These are phyloP conservation scores for Pinna nobilis DNA, from an alignment of 1,140 invertebrate genomes.

Conservation along the genomic window DNA sequence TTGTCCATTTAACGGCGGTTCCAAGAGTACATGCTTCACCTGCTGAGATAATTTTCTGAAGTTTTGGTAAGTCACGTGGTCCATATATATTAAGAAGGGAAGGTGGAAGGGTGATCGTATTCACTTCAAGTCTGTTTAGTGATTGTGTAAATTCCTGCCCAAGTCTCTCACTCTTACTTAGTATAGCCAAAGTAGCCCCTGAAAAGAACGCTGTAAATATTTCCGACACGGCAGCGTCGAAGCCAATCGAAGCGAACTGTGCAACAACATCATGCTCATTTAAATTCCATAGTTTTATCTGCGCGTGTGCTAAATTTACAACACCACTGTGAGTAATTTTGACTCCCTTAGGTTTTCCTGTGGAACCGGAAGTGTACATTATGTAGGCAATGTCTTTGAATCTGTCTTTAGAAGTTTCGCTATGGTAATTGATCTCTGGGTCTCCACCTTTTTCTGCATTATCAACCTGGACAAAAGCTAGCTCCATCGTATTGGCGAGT, in stretches of 20 bases:
- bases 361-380: conserved; percentile 61
- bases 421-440: background rate
- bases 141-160: conserved; percentile 51
- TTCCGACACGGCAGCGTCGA: conserved; percentile 57
- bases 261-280: conserved; percentile 42
- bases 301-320: conserved; percentile 49
- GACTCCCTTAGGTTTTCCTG: conserved; percentile 58
- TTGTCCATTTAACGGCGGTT: conserved; percentile 55
- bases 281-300: conserved; percentile 51
- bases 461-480: background rate
- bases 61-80: conserved; percentile 44
- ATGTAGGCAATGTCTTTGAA: conserved; percentile 52
- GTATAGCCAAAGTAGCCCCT: conserved; percentile 49
- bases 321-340: conserved; percentile 44
- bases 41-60: conserved; percentile 52
- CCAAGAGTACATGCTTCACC: conserved; percentile 55
- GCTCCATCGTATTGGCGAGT: conserved; percentile 24
- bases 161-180: conserved; percentile 44
- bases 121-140: conserved; percentile 47
- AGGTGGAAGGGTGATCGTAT: conserved; percentile 52
- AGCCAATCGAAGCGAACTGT: conserved; percentile 60
- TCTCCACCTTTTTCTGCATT: background rate
- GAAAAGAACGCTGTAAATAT: conserved; percentile 54
- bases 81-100: conserved; percentile 56
- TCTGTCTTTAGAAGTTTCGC: background rate